Evolutionary conservation across 2,888 invertebrate species (phyloP), one percentile per base, ranked within the genome.

Genomic region (Andricus quercusramuli): DNA sequence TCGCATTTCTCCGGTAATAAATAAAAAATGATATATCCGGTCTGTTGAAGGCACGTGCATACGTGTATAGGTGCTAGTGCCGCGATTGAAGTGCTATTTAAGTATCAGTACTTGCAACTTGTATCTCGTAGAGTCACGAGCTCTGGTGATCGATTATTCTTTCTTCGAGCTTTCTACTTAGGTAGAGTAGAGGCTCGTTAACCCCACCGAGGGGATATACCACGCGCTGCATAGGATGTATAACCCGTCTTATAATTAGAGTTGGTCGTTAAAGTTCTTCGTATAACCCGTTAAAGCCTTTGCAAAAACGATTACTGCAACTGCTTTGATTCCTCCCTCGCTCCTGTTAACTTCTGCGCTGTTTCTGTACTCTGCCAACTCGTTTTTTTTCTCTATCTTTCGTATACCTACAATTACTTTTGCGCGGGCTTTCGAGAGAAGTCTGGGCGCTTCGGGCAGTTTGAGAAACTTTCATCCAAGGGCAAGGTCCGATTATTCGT

Each of bases 271-370:
- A 56, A 74, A 56, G 51, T 74, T 74, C 74, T 74, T 74, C 74
- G 32, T 74, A 74, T 74, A 74, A 74, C 74, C 51, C 56, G 74
- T 74, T 74, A 32, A 74, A 74, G 74, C 74, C 51, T 74, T 74
- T 32, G 74, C 51, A 74, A 74, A 74, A 74, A 74, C 74, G 74
- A 74, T 74, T 74, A 74, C 74, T 74, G 56, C 74, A 74, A 74
- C 51, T 74, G 56, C 74, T 74, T 74, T 74, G 74, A 82, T 78
- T 74, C 62, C 37, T 25, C 65, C 59, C 82, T 64, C 78, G 65
- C 78, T 56, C 64, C 64, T 68, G 74, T 81, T 83, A 82, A 82
- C 78, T 70, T 67, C 77, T 78, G 32, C 79, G 77, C 79, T 79
- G 79, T 79, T 79, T 81, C 78, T 77, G 77, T 65, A 79, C 64